These are phyloP conservation scores for Eristalis pertinax DNA, from an alignment of 2,888 invertebrate species.

Conservation along the genomic window DNA sequence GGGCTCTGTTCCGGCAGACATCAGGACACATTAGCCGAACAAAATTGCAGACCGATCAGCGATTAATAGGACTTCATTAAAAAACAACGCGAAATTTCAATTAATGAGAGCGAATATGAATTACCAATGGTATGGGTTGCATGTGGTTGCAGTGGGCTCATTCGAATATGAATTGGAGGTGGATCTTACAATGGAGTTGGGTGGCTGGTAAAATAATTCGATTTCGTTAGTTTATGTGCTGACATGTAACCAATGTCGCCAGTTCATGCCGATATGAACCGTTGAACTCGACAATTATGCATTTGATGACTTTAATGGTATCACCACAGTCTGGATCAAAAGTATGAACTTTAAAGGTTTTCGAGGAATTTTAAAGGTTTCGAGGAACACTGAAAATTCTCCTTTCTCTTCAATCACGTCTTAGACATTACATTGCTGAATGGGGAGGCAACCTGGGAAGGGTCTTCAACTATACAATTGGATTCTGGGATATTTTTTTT, in stretches of 20 bases:
- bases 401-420: too few species aligned
- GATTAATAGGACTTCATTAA: not conserved
- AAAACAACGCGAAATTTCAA: not conserved
- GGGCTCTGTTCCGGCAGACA: conserved; percentile 8
- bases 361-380: not conserved
- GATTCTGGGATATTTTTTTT: too few species aligned
- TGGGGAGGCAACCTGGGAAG: too few species aligned
- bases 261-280: not conserved
- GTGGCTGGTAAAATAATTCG: not conserved
- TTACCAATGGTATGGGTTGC: not conserved
- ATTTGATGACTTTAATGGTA: not conserved
- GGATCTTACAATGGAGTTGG: not conserved
- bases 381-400: too few species aligned
- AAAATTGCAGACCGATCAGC: conserved; percentile 30
- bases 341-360: not conserved
- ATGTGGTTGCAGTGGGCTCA: not conserved
- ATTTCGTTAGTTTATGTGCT: not conserved
- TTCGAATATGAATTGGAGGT: not conserved
- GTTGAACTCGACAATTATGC: not conserved
- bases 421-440: too few species aligned
- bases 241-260: not conserved
- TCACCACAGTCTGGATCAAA: not conserved
- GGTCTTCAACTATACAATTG: too few species aligned
- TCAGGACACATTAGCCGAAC: conserved; percentile 21
- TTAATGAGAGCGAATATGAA: not conserved